phyloP scores from a whole-genome alignment of 1,140 invertebrate species.

The Chrysopa pallens region DNA sequence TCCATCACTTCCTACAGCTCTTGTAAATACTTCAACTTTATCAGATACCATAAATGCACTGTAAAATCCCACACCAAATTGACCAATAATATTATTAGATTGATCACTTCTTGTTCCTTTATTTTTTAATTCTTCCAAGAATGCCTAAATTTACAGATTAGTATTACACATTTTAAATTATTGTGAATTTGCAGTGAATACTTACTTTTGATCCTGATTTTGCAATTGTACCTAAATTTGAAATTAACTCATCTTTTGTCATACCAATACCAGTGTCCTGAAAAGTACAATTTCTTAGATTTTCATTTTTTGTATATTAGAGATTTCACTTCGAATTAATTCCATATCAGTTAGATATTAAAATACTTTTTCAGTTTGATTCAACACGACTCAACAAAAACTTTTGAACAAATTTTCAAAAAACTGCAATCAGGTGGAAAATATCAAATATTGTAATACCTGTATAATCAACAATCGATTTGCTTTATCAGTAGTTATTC shows the following conservation, averaged over 20 bases:
- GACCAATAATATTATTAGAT: conserved; percentile 77
- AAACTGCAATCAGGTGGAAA: too few species aligned
- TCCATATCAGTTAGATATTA: too few species aligned
- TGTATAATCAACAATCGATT: conserved; percentile 72
- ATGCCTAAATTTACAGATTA: conserved; percentile 32
- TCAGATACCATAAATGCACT: conserved; percentile 94
- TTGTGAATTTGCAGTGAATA: too few species aligned
- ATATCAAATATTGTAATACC: conserved; percentile 33
- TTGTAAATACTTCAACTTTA: conserved; percentile 81
- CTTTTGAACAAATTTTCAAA: too few species aligned
- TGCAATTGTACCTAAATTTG: conserved; percentile 89
- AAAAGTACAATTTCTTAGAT: too few species aligned
- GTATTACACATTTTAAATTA: neutral
- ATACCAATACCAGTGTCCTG: conserved; percentile 88
- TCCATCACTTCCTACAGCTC: conserved; percentile 36
- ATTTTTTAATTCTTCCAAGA: conserved; percentile 68
- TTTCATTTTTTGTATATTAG: too few species aligned
- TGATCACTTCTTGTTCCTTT: conserved; percentile 38
- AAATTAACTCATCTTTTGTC: conserved; percentile 78
- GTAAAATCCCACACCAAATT: conserved; percentile 98
- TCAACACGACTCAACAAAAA: too few species aligned
- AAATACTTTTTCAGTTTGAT: too few species aligned
- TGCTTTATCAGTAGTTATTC: conserved; percentile 76
- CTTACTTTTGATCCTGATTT: conserved; percentile 80
- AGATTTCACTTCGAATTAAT: too few species aligned